These are phyloP conservation scores for Cettia cetti DNA, from an alignment of 2,113 vertebrate genomes.

Conservation along the genomic window DNA sequence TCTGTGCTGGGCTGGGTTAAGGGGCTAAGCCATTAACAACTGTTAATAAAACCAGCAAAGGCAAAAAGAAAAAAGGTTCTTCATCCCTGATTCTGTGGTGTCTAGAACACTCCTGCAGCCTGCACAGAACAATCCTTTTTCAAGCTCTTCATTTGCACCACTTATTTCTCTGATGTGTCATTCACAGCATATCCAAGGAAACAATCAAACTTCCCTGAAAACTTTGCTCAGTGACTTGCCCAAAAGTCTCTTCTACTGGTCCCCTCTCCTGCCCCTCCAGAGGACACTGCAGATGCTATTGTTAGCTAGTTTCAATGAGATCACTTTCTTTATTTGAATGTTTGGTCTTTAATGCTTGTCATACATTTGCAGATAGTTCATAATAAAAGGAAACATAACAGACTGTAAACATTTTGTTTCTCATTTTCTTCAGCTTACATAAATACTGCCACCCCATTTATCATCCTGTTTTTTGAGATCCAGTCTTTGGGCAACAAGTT, in stretches of 20 bases:
- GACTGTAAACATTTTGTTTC: not conserved
- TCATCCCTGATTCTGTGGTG: not conserved
- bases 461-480: not conserved
- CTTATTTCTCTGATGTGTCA: not conserved
- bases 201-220: not conserved
- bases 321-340: not conserved
- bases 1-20: accelerated
- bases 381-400: not conserved
- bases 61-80: not conserved
- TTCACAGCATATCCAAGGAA: not conserved
- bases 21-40: not conserved
- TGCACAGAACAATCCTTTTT: not conserved
- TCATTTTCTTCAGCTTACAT: not conserved
- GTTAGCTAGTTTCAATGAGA: not conserved
- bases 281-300: not conserved
- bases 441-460: not conserved
- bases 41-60: not conserved
- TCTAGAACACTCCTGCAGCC: not conserved
- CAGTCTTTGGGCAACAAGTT: not conserved
- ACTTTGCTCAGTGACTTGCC: not conserved
- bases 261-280: not conserved
- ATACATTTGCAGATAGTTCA: not conserved
- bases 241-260: not conserved
- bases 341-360: not conserved
- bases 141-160: not conserved